phyloP scores from a whole-genome alignment of 2,797 vertebrate genomes.

The Heliangelus exortis region DNA sequence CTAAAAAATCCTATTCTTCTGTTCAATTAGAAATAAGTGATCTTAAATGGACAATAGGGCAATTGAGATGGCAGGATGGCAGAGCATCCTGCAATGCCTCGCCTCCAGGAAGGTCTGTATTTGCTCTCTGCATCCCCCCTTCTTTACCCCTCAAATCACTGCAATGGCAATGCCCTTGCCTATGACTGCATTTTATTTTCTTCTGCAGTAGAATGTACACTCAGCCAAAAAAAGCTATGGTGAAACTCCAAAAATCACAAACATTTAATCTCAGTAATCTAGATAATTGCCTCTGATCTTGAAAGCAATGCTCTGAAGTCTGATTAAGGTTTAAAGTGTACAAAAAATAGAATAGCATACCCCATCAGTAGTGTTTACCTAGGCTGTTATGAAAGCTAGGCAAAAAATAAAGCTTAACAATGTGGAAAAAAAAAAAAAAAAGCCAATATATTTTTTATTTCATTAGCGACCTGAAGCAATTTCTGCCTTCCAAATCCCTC shows the following conservation, averaged over 20 bases:
- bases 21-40: not conserved
- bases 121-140: not conserved
- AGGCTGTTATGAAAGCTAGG: not conserved
- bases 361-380: not conserved
- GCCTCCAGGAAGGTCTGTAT: not conserved
- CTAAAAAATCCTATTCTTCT: not conserved
- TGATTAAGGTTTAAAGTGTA: slow-evolving; percentile 1
- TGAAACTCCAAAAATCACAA: slow-evolving; percentile 32
- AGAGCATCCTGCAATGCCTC: not conserved
- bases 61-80: not conserved
- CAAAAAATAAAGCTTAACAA: slow-evolving; percentile 8
- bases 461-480: not conserved
- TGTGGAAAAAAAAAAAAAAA: not conserved
- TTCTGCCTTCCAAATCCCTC: not conserved
- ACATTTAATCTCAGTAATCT: slow-evolving; percentile 31
- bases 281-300: slow-evolving; percentile 8
- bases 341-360: not conserved
- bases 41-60: not conserved
- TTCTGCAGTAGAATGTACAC: not conserved
- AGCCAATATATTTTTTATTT: not conserved
- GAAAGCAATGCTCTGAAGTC: not conserved
- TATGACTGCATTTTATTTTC: not conserved
- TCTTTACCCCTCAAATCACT: not conserved
- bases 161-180: not conserved
- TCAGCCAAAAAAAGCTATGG: not conserved